Evolutionary conservation across 1,140 invertebrate species (phyloP).

Genomic region (Formica exsecta): DNA sequence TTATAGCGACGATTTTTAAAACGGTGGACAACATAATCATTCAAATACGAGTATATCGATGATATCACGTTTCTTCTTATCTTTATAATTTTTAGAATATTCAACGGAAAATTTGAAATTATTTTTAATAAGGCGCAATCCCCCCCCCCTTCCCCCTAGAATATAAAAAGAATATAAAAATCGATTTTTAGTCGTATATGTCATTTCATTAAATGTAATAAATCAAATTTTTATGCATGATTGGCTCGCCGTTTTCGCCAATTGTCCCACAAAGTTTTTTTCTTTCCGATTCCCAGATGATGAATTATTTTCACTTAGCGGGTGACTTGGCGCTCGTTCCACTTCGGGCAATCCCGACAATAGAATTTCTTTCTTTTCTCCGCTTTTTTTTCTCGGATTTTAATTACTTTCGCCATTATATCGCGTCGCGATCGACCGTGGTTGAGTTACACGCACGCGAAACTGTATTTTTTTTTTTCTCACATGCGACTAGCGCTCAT

Average conservation of each 20-base stretch:
- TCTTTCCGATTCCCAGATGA: constrained; percentile 68
- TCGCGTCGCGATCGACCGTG: constrained; percentile 35
- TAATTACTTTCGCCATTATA: constrained; percentile 60
- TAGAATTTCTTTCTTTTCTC: constrained; percentile 43
- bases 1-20: background rate
- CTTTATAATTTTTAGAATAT: background rate
- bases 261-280: constrained; percentile 39
- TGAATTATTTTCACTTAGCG: constrained; percentile 76
- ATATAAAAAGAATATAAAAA: background rate
- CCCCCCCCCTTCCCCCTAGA: no score
- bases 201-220: background rate
- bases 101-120: background rate
- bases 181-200: background rate
- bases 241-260: background rate
- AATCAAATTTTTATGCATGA: constrained; percentile 4
- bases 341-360: constrained; percentile 36
- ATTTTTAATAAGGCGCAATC: background rate
- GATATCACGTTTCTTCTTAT: background rate
- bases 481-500: constrained; percentile 21
- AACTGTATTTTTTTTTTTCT: constrained; percentile 32
- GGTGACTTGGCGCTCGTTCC: constrained; percentile 42
- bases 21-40: background rate
- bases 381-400: constrained; percentile 29
- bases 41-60: background rate
- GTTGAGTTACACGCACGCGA: background rate